phyloP scores from a whole-genome alignment of 2,888 invertebrate genomes.

The Xylocampa areola region DNA sequence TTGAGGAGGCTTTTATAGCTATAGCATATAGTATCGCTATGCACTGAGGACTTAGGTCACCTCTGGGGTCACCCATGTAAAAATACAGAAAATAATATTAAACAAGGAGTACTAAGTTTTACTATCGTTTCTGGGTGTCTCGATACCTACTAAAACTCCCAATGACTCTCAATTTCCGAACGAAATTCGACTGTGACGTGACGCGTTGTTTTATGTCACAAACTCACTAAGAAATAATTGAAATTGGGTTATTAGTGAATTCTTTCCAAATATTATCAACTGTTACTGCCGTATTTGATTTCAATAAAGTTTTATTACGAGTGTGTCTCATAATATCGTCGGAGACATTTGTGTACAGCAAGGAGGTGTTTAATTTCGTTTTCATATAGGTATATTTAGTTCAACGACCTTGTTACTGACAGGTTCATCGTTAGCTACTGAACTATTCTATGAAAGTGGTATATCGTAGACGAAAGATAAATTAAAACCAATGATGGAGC shows the following conservation, averaged over 20 bases:
- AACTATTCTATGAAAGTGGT: conserved; percentile 87
- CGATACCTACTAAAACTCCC: background rate
- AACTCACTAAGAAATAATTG: conserved; percentile 71
- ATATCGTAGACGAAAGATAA: conserved; percentile 74
- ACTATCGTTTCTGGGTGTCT: too few species aligned
- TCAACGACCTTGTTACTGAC: conserved; percentile 90
- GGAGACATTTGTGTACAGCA: conserved; percentile 64
- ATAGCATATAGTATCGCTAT: too few species aligned
- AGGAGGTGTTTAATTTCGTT: conserved; percentile 75
- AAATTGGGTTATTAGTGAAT: conserved; percentile 65
- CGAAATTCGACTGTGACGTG: conserved; percentile 73
- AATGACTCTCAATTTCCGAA: conserved; percentile 55
- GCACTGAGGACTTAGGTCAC: too few species aligned
- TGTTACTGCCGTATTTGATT: conserved; percentile 38
- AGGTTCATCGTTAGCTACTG: conserved; percentile 88
- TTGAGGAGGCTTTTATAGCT: too few species aligned
- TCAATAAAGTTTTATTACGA: conserved; percentile 44
- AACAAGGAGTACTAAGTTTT: too few species aligned
- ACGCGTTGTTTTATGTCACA: conserved; percentile 82
- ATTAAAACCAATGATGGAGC: conserved; percentile 83
- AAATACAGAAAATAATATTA: too few species aligned
- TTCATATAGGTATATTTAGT: conserved; percentile 87
- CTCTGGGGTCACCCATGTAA: too few species aligned
- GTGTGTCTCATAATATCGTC: conserved; percentile 64
- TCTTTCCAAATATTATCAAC: conserved; percentile 42